Base-by-base conservation (phyloP, 2,797 vertebrate species). In the Macropodus opercularis region DNA sequence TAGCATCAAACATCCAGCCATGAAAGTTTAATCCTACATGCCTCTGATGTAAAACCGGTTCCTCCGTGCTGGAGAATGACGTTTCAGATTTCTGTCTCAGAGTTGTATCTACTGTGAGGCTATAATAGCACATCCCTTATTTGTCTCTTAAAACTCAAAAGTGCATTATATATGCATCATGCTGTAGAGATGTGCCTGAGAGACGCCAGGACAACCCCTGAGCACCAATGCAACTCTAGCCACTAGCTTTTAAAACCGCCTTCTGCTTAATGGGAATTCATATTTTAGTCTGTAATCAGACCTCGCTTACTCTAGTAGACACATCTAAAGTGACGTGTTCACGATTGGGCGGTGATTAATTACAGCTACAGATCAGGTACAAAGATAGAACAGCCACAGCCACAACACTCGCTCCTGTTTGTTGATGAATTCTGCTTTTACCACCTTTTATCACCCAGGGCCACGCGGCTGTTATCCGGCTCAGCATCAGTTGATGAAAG, bases 231-330 rank as follows among this genome's bases (percentile, higher is more conserved):
- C 69, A 77, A 71, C 22, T n/a, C 56, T 49, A 51, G 70, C 54
- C 9, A 24, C 54, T 62, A 56, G 60, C 57, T 77, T 69, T 71
- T 69, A 70, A 72, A 77, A 68, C 48, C 40, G 52, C 76, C 58
- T 39, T 56, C 59, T 62, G 32, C 66, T 71, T 85, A 82, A 75
- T 81, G 50, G 46, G 26, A 69, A 75, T 82, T 58, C 59, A 85
- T 73, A 75, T 84, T 80, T 84, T 19, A 72, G 12, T 69, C 54
- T 56, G 64, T 70, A 84, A 86, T 86, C 86, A 79, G 40, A 80
- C 57, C 31, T 29, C 35, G 38, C 41, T 78, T 71, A 72, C 44
- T 57, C 40, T 12, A 22, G 43, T 36, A 57, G 70, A 84, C 58
- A 61, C 38, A 85, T 78, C 64, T 59, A 70, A 77, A 74, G 67